phyloP scores from a whole-genome alignment of 92 coral and sea anemone species.

The Umimayanthus chanpuru region DNA sequence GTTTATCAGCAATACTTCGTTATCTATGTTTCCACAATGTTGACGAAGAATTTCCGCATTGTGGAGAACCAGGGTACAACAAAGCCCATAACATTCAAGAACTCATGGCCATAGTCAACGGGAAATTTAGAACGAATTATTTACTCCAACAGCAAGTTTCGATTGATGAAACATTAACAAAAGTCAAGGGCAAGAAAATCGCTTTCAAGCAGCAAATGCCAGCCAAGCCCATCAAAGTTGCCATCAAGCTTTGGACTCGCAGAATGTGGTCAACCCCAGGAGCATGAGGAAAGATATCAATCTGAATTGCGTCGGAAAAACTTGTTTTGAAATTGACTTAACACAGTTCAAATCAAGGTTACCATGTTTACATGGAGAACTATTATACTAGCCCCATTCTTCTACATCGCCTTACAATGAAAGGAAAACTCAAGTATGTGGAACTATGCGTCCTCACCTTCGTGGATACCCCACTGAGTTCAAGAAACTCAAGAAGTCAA shows the following conservation, averaged over 20 bases:
- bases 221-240: constrained; percentile 8
- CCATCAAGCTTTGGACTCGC: constrained; percentile 28
- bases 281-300: too few relatives aligned
- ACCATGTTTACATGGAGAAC: neutral
- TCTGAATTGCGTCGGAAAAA: too few relatives aligned
- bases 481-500: too few relatives aligned
- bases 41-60: neutral
- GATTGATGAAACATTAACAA: neutral
- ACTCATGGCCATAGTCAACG: neutral
- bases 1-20: neutral
- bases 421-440: neutral
- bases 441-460: neutral
- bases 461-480: neutral
- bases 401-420: neutral
- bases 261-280: constrained; percentile 9
- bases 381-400: neutral
- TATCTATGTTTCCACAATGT: constrained; percentile 7
- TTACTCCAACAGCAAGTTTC: neutral
- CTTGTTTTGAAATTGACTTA: too few relatives aligned
- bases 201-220: constrained; percentile 31
- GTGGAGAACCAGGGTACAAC: constrained; percentile 18
- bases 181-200: neutral
- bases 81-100: constrained; percentile 11
- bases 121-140: neutral
- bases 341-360: neutral